These are phyloP conservation scores for Oasisia sp. DNA, from an alignment of 2,888 invertebrate genomes.

Conservation along the genomic window DNA sequence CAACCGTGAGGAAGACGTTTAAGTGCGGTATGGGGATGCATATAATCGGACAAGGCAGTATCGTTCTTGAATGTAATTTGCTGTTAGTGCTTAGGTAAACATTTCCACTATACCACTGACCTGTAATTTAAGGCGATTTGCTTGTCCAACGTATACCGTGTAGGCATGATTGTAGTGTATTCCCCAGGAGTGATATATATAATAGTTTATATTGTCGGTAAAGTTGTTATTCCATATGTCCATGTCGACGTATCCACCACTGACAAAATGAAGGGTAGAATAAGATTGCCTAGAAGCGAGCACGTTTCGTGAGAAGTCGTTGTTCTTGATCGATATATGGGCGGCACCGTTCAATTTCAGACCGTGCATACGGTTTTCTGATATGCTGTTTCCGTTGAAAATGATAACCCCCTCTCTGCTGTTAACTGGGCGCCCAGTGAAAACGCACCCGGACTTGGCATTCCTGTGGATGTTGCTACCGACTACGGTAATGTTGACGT, in stretches of 20 bases:
- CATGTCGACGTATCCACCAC: not conserved
- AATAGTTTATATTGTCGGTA: not conserved
- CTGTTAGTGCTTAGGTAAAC: not conserved
- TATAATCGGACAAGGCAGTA: no score
- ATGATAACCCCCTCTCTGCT: not conserved
- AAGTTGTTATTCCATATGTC: not conserved
- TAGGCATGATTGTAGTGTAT: not conserved
- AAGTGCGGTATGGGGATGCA: no score
- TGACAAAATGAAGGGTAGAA: not conserved
- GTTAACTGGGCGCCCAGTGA: not conserved
- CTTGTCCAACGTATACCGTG: not conserved
- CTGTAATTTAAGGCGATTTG: not conserved
- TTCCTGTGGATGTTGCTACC: not conserved
- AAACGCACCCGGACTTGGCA: not conserved
- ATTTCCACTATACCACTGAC: not conserved
- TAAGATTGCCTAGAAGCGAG: not conserved
- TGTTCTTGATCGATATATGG: not conserved
- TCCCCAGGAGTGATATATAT: not conserved
- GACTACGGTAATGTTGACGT: not conserved
- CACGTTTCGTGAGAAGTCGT: not conserved
- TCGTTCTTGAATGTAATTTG: not conserved
- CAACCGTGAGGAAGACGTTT: not conserved
- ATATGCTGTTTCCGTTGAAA: not conserved
- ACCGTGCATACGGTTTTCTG: slow-evolving; percentile 9
- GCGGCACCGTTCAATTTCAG: not conserved